Evolutionary conservation across 2,113 vertebrate species (phyloP), one percentile per base, ranked within the genome.

Genomic region (Neolamprologus cancellatus): DNA sequence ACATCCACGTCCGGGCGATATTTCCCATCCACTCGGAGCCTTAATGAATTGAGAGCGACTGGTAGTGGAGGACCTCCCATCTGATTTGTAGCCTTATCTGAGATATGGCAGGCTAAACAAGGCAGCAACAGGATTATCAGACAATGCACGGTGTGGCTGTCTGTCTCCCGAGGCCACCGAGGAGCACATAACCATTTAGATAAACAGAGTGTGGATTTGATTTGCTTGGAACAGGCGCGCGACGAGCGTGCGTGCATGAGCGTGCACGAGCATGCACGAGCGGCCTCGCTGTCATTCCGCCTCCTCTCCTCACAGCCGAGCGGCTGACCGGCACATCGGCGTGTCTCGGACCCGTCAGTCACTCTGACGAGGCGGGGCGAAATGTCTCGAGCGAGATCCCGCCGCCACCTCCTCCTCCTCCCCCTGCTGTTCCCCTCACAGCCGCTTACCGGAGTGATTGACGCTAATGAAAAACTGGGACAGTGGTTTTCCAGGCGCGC

Each of bases 381-480:
- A 95, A 93, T 93, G 94, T 96, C 93, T 94, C 50, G 88, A 95
- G 92, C 91, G 91, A 92, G 89, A 94, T 90, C 83, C 93, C 69
- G 80, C 93, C 74, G 78, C 86, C 88, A 25, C 87, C 74, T 79
- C 78, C 74, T 79, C 71, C 74, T 79, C 74, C 76, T 81, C 84
- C 55, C 55, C 5, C 41, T 39, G 59, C 36, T 48, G 84, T 39
- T 61, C 85, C 86, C 88, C 88, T 69, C 34, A 8, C 86, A 88
- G 87, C 88, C 80, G 83, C 88, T 91, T 71, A 86, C 86, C 10
- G 36, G 39, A 52, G 90, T 96, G 96, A 96, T 96, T 96, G 96
- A 96, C 95, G 66, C 93, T 96, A 96, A 96, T 96, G 95, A 96
- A 96, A 96, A 95, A 93, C 87, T 90, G 92, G 93, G 94, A 95